These are phyloP conservation scores for Enteromius mattozi DNA, from an alignment of 2,797 vertebrate species.

Conservation along the genomic window DNA sequence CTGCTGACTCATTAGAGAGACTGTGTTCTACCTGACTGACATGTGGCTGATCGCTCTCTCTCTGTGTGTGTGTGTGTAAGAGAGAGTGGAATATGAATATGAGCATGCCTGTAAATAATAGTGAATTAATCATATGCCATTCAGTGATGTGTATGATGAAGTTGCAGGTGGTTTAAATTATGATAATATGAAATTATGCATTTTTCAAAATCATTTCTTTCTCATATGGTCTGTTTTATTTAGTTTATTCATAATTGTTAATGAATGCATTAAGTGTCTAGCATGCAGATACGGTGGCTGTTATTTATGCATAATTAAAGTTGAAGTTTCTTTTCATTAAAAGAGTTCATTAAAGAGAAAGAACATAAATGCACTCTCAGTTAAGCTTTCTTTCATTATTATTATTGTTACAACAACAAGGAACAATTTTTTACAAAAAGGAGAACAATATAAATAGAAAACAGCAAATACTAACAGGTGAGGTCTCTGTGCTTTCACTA, in stretches of 20 bases:
- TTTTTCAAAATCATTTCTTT: background rate
- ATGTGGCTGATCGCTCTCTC: background rate
- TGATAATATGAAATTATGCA: background rate
- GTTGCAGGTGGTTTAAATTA: background rate
- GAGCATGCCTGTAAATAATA: conserved; percentile 61
- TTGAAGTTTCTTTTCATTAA: background rate
- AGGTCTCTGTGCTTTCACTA: background rate
- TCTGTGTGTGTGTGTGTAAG: conserved; percentile 8
- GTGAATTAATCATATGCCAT: conserved; percentile 10
- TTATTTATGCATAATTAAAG: background rate
- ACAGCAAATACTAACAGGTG: background rate
- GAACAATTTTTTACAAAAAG: background rate
- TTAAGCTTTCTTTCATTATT: too few relatives aligned
- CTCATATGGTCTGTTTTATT: background rate
- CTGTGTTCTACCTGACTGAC: conserved; percentile 35
- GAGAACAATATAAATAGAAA: background rate
- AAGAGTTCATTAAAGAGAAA: background rate
- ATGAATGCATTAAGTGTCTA: background rate
- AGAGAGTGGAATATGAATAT: conserved; percentile 10
- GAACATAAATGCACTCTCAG: too few relatives aligned
- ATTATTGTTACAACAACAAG: background rate
- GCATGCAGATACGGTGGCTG: background rate
- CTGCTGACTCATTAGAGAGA: background rate
- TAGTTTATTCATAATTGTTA: background rate
- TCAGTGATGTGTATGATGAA: background rate